Base-by-base conservation (phyloP, 2,113 vertebrate genomes). In the Halichoeres trimaculatus region DNA sequence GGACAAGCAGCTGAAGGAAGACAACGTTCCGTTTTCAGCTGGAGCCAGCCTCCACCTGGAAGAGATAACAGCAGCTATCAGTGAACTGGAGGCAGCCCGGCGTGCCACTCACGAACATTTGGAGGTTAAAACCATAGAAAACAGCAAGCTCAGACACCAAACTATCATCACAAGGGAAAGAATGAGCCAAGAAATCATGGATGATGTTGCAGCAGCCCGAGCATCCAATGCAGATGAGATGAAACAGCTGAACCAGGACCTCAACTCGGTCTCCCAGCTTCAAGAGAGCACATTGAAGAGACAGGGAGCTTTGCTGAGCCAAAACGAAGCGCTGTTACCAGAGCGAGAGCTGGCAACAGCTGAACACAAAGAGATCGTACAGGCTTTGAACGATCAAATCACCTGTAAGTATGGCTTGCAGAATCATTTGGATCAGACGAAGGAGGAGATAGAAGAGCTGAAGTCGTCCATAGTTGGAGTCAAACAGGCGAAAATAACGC, bases 71-170 rank as follows among this genome's bases (percentile, higher is more conserved):
- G 35, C 89, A 35, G 93, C 94, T 35, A 78, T 96, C 82, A 93
- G 91, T 51, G 91, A 94, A 61, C 59, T 94, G 89, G 95, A 95
- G 85, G 85, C 85, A 62, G 90, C 92, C 35, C 81, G 92, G 82
- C 95, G 91, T 16, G 8, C 56, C 0, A 85, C 74, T 1, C 88
- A 91, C 17, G 94, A 97, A 54, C 86, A 81, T 14, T 85, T 96
- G 23, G 94, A 96, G 78, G 94, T 95, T 12, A 94, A 94, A 87
- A 95, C 91, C 13, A 95, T 96, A 79, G 94, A 96, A 81, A 94
- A 88, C 45, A 95, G 93, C 86, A 95, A 90, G 61, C 76, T 96
- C 2, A 89, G 91, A 35, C 93, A 92, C 52, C 85, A 80, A 14
- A 22, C 94, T 17, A 55, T 81, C 58, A 89, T 63, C 5, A 76